Base-by-base conservation (phyloP, 2,797 vertebrate genomes). In the Craterocephalus amniculus region DNA sequence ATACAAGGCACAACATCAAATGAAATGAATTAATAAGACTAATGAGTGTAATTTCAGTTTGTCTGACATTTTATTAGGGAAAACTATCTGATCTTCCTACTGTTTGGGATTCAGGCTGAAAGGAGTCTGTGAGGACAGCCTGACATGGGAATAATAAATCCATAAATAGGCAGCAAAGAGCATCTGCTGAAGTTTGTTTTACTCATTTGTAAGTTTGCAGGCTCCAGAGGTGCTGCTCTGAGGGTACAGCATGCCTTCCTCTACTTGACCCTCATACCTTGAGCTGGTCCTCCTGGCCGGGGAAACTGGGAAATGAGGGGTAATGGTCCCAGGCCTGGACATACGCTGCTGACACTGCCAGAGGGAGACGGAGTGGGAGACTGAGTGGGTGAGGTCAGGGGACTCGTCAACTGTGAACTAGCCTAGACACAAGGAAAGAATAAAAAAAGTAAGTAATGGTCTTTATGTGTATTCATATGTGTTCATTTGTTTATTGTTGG, bases 341-440 rank as follows among this genome's bases (percentile, higher is more conserved):
- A 99, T 88, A 98, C 95, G 0, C 80, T 97, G 94, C 88, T 96
- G 85, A 98, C 94, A 79, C 90, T 98, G 89, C 95, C 95, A 48
- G 96, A 96, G 14, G 97, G 97, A 66, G 97, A 97, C 0, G 97
- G 97, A 16, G 97, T 96, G 34, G 98, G 97, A 78, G 98, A 99
- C 83, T 98, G 97, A 22, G 97, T 95, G 70, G 97, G 97, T 79
- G 97, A 99, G 0, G 96, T 95, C 89, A 97, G 93, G 10, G 97
- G 97, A 88, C 97, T 99, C 79, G 78, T 96, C 91, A 98, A 86
- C 83, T 98, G 97, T 62, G 95, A 95, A 86, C 82, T 96, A 92
- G 94, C 96, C 98, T 99, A 79, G 26, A 89, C 5, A 77, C 29
- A 24, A 22, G 32, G 22, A 51, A 1, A 12, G 11, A 51, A 11